Base-by-base conservation (phyloP, 2,888 invertebrate species). In the Chrysomela aeneicollis region DNA sequence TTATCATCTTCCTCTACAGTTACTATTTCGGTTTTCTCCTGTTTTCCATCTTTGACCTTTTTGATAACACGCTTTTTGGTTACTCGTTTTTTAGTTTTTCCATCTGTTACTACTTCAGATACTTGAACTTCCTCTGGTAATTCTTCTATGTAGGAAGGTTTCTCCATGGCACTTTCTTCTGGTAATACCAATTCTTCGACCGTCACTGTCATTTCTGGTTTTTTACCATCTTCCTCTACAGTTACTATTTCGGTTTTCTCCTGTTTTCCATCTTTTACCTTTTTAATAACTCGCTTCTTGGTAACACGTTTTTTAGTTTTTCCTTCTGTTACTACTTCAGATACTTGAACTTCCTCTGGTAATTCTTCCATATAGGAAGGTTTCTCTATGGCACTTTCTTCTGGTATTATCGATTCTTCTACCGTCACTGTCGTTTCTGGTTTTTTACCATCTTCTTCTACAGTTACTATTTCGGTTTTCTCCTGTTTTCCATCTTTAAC, bases 11-110 rank as follows among this genome's bases (percentile, higher is more conserved):
- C 79, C 72, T 82, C 81, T 42, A 84, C 77, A 18, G 84, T 84
- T 55, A 81, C 76, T 54, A 85, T 84, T 79, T 84, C 82, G 0
- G 84, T 79, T 70, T 63, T 77, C 72, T 85, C 84, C 47, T 83
- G 78, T 71, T 79, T 82, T 49, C 78, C 73, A 55, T 80, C 84
- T 67, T 72, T 82, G 0, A 80, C 81, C 71, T 84, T 85, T 62
- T 79, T 84, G 42, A 84, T 80, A 0, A 81, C 75, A 26, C 84
- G 78, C 57, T 81, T 84, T 58, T 82, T 84, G 12, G 80, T 78
- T 30, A 79, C 79, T 54, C 71, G 73, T 64, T 72, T 76, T 63
- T 72, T 77, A 35, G 76, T 71, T 9, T 78, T 77, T 53, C 73
- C 70, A 54, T 73, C 67, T n/a, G 73, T 71, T 22, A 73, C 60